Evolutionary conservation across 1,140 invertebrate species (phyloP).

Genomic region (Ips nitidus): DNA sequence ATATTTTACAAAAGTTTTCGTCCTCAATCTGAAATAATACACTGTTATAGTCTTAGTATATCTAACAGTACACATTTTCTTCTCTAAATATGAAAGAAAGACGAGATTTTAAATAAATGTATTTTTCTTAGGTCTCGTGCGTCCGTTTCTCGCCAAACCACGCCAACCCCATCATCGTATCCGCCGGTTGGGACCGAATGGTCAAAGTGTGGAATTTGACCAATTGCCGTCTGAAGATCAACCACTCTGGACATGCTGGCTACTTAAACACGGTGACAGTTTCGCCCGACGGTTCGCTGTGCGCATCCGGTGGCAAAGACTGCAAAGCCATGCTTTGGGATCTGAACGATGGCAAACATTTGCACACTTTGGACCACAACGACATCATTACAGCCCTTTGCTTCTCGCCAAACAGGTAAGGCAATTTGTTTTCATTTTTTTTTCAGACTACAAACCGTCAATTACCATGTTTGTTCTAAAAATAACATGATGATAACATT

Average conservation of each 20-base stretch:
- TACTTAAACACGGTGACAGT: slow-evolving; percentile 99
- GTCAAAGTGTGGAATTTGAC: slow-evolving; percentile 99
- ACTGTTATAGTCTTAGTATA: neutral
- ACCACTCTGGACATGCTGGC: slow-evolving; percentile 95
- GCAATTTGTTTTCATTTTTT: neutral
- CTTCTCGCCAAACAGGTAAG: slow-evolving; percentile 91
- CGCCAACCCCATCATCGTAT: slow-evolving; percentile 98
- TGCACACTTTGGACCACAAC: slow-evolving; percentile 98
- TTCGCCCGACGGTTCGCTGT: slow-evolving; percentile 98
- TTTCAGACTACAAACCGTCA: neutral
- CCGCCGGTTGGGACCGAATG: slow-evolving; percentile 97
- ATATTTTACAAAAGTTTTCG: slow-evolving; percentile 20
- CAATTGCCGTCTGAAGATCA: slow-evolving; percentile 98
- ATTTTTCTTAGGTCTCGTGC: slow-evolving; percentile 66
- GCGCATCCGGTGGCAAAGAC: slow-evolving; percentile 94
- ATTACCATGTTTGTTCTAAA: slow-evolving; percentile 6
- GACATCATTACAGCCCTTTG: slow-evolving; percentile 97
- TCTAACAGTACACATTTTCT: neutral
- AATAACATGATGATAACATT: slow-evolving; percentile 22
- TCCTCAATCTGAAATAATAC: slow-evolving; percentile 41
- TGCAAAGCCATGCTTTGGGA: slow-evolving; percentile 99
- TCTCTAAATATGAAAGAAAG: neutral
- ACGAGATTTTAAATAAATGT: neutral
- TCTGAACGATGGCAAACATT: slow-evolving; percentile 98
- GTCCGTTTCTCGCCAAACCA: slow-evolving; percentile 98